Evolutionary conservation across 2,113 vertebrate species (phyloP).

Genomic region (Tichodroma muraria): DNA sequence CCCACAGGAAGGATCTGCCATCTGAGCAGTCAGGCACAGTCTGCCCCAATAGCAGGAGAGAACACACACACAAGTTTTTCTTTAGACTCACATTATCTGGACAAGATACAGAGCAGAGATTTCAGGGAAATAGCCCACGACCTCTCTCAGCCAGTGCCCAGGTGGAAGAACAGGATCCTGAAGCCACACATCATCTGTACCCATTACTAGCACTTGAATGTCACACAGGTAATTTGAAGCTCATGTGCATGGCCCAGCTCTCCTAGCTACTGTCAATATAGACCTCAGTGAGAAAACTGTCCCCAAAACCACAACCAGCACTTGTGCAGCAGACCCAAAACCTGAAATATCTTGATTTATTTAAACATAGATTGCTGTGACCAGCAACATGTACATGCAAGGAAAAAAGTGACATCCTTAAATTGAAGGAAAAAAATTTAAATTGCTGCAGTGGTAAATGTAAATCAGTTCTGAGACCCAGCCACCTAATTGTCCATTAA

Average conservation of each 20-base stretch:
- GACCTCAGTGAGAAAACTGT: neutral
- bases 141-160: neutral
- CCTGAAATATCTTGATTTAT: neutral
- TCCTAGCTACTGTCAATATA: neutral
- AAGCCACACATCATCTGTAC: neutral
- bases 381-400: neutral
- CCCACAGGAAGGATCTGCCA: neutral
- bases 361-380: neutral
- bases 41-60: neutral
- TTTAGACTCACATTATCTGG: neutral
- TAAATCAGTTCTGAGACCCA: slow-evolving; percentile 42
- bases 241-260: neutral
- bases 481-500: slow-evolving; percentile 52
- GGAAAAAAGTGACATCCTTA: neutral
- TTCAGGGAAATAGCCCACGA: neutral
- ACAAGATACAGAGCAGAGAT: neutral
- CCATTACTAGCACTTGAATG: neutral
- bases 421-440: neutral
- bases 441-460: slow-evolving; percentile 5
- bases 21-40: neutral
- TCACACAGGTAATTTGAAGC: neutral
- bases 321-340: neutral
- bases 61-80: neutral
- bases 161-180: neutral
- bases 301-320: neutral